Evolutionary conservation across 1,140 invertebrate genomes (phyloP), one percentile per base, ranked within the genome.

Genomic region (Drosophila paulistorum): DNA sequence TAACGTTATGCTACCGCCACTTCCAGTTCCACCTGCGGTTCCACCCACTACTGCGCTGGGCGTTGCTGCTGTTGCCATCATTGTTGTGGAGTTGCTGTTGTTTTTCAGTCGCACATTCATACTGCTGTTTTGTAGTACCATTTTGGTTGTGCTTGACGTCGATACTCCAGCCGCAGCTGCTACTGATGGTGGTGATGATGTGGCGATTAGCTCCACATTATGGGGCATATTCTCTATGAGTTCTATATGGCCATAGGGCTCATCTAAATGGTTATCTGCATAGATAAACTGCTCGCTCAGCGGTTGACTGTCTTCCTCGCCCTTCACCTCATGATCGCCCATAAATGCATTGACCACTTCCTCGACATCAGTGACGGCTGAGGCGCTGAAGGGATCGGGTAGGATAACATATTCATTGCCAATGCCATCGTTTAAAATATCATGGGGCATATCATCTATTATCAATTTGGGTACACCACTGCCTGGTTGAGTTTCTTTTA

Each of bases 21-120:
- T 51, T 51, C 45, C 45, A 51, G 17, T 26, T 26, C 3, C 17
- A 17, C 17, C 7, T 51, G 17, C 1, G 3, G 17, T 9, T 3
- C 17, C 7, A 10, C 45, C 45, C 9, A 14, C 9, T 23, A 9
- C 9, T 11, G 45, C 45, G 30, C 3, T 30, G 17, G 45, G 97
- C 97, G 92, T 98, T 97, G 75, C 96, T 98, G 90, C 97, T 93
- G 17, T 97, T 96, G 2, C 42, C 51, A 14, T 62, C 63, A 51
- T 85, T 76, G 20, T 65, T 17, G 59, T 74, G 64, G 51, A 42
- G 66, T 33, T 66, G 66, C 26, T 64, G 33, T 57, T 64, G 33
- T 57, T 77, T 89, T 89, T 89, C 84, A 89, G 84, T 1, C 84
- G 85, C 37, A 89, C 85, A 67, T 89, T 89, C 1, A 74, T 89